Percentiles rank a stretch among this genome's conserved stretches.
phyloP scores from a whole-genome alignment of 2,113 vertebrate species.

The Ailurus styani region DNA sequence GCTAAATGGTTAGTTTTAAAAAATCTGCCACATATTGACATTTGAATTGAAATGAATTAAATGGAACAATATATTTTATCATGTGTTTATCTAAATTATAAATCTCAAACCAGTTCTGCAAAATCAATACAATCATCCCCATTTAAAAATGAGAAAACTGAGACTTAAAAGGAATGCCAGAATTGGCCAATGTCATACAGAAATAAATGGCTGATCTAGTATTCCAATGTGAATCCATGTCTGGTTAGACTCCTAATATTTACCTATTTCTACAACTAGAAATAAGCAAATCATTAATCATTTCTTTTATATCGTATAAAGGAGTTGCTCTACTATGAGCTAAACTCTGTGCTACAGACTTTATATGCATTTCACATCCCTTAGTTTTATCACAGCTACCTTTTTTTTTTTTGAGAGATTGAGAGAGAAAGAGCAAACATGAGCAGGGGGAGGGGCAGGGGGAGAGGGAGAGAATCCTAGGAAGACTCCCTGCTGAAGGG shows the following conservation, averaged over 20 bases:
- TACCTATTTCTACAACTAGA: not conserved
- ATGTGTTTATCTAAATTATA: conserved; percentile 40
- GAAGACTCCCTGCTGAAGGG: not conserved
- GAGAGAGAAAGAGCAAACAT: not conserved
- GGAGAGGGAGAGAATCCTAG: not conserved
- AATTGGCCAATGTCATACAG: not conserved
- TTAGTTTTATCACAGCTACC: not conserved
- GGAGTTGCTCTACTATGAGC: not conserved
- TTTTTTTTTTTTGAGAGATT: not conserved
- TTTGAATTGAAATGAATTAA: conserved; percentile 28
- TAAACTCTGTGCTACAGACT: not conserved
- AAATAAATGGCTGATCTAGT: not conserved
- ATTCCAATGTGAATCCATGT: not conserved
- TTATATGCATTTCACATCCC: not conserved
- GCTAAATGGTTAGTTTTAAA: conserved; percentile 22
- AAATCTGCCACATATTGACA: conserved; percentile 23
- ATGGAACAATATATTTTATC: conserved; percentile 18
- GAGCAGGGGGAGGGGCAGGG: not conserved
- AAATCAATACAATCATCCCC: conserved; percentile 39
- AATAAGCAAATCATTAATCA: not conserved
- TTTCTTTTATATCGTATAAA: not conserved
- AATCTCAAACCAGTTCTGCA: conserved; percentile 6
- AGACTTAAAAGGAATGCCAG: not conserved
- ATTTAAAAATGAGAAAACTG: conserved; percentile 34
- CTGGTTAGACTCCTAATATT: not conserved